A percentile compares a stretch with the other conserved stretches of the same genome.
These are phyloP conservation scores for Drosophila sulfurigaster DNA, from an alignment of 1,140 invertebrate species.

Conservation along the genomic window DNA sequence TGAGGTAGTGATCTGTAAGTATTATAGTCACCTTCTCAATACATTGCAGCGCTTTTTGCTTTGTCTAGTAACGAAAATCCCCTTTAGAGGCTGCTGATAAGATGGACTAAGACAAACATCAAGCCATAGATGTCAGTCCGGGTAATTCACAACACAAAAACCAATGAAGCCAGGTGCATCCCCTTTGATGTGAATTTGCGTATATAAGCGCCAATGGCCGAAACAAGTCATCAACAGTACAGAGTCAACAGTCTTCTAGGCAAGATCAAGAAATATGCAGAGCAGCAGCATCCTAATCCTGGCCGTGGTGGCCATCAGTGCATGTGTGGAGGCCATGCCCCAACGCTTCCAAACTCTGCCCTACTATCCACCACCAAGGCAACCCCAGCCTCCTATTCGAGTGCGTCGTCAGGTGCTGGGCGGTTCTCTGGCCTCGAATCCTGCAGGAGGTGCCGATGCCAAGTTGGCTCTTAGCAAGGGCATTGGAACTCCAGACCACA, in stretches of 20 bases:
- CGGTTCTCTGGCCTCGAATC: constrained; percentile 67
- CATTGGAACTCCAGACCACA: constrained; percentile 71
- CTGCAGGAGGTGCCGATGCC: constrained; percentile 70
- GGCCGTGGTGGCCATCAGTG: constrained; percentile 55
- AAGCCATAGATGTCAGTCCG: constrained; percentile 29
- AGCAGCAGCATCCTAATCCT: constrained; percentile 57
- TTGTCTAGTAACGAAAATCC: constrained; percentile 2
- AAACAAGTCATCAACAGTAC: constrained; percentile 41
- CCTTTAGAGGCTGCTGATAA: constrained; percentile 48
- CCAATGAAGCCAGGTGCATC: constrained; percentile 24
- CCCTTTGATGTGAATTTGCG: neutral
- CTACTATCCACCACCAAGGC: constrained; percentile 54
- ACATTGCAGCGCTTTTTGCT: neutral
- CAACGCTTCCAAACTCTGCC: constrained; percentile 45
- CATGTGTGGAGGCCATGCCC: constrained; percentile 56
- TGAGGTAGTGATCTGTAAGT: neutral
- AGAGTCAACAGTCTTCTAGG: constrained; percentile 9
- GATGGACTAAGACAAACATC: constrained; percentile 41
- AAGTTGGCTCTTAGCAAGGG: constrained; percentile 58
- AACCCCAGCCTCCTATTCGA: constrained; percentile 45
- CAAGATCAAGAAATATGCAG: constrained; percentile 52
- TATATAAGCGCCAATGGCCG: constrained; percentile 44
- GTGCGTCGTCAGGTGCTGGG: constrained; percentile 68
- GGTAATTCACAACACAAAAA: constrained; percentile 47
- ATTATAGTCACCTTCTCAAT: neutral